A percentile compares a stretch with the other conserved stretches of the same genome.
Evolutionary conservation across 2,113 vertebrate species (phyloP).

Genomic region (Xiphias gladius): DNA sequence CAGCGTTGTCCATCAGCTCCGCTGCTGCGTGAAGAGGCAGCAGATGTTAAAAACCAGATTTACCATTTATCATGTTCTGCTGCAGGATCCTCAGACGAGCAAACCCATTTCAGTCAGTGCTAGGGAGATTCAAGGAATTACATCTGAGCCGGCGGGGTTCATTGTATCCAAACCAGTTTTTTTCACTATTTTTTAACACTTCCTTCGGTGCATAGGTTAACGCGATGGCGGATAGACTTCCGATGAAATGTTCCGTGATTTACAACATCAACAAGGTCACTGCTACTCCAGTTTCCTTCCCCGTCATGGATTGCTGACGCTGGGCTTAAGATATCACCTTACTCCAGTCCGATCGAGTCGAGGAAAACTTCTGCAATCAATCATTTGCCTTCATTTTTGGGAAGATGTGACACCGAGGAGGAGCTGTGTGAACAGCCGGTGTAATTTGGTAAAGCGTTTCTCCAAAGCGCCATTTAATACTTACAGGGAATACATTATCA

Average conservation of each 20-base stretch:
- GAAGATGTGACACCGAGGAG: not conserved
- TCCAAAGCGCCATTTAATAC: not conserved
- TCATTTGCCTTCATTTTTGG: constrained; percentile 56
- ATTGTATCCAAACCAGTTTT: constrained; percentile 33
- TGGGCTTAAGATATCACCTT: constrained; percentile 76
- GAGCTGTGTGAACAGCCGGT: not conserved
- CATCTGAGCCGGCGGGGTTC: constrained; percentile 20
- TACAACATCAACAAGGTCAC: constrained; percentile 62
- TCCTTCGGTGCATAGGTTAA: constrained; percentile 29
- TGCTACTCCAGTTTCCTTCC: constrained; percentile 68
- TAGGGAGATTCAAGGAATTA: constrained; percentile 25
- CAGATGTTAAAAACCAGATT: constrained; percentile 39
- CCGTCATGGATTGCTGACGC: constrained; percentile 75
- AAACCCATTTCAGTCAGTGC: constrained; percentile 60
- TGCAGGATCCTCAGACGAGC: constrained; percentile 67
- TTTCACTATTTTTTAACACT: constrained; percentile 10
- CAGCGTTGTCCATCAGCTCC: not conserved
- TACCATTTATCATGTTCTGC: constrained; percentile 84
- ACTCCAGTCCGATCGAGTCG: constrained; percentile 77
- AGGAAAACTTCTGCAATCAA: constrained; percentile 74
- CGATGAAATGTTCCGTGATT: constrained; percentile 48
- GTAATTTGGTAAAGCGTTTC: not conserved
- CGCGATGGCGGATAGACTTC: constrained; percentile 34
- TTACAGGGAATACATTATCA: not conserved
- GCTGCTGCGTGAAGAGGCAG: constrained; percentile 39